These are phyloP conservation scores for Hirtodrosophila confusa DNA, from an alignment of 2,888 invertebrate genomes.

Conservation along the genomic window DNA sequence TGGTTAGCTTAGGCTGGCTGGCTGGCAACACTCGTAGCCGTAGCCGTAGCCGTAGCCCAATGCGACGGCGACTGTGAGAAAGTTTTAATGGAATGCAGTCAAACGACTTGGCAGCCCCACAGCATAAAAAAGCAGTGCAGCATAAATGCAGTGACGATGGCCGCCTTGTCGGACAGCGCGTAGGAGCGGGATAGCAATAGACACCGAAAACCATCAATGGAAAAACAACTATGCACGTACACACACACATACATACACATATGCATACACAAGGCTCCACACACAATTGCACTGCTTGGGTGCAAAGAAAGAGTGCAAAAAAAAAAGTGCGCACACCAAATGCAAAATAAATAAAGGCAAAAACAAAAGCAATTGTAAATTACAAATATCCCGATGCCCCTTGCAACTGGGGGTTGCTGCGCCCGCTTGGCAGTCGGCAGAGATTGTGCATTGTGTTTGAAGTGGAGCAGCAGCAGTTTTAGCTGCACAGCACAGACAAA, in stretches of 20 bases:
- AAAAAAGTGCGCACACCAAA: conserved; percentile 41
- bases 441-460: conserved; percentile 71
- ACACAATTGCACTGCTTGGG: conserved; percentile 37
- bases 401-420: conserved; percentile 21
- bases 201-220: conserved; percentile 79
- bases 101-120: conserved; percentile 70
- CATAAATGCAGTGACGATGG: conserved; percentile 53
- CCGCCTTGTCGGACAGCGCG: conserved; percentile 21
- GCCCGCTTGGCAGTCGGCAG: conserved; percentile 28
- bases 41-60: conserved; percentile 36
- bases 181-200: conserved; percentile 55
- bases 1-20: conserved; percentile 27
- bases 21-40: conserved; percentile 21
- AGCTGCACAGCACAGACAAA: conserved; percentile 43
- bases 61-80: conserved; percentile 81
- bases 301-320: conserved; percentile 53
- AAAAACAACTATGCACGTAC: conserved; percentile 71
- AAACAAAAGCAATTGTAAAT: conserved; percentile 74
- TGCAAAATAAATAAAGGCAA: conserved; percentile 41
- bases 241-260: conserved; percentile 21
- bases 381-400: conserved; percentile 54
- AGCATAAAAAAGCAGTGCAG: conserved; percentile 69
- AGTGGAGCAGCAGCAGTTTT: conserved; percentile 57
- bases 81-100: conserved; percentile 84
- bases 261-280: conserved; percentile 17